Base-by-base conservation (phyloP, 1,140 invertebrate genomes). In the Zaprionus capensis region DNA sequence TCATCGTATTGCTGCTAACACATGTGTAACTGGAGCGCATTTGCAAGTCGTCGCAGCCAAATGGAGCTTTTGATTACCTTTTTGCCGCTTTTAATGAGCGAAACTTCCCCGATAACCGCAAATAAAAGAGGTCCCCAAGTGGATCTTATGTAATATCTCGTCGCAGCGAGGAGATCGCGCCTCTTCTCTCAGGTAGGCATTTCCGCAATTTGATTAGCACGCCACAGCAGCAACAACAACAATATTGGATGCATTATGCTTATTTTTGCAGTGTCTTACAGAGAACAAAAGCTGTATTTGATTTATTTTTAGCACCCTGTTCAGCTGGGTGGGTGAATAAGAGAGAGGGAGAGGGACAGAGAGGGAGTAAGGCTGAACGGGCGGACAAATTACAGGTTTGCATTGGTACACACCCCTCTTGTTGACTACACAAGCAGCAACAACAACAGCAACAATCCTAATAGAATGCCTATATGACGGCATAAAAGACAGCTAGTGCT, bases 21-120 rank as follows among this genome's bases (percentile, higher is more conserved):
- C 81, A 76, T 34, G 31, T 34, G 9, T 31, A 88, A 79, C 75
- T 81, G 84, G 84, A 88, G 84, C 84, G 84, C 84, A 88, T 90
- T 88, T 84, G 71, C 74, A 81, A 88, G 84, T 88, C 84, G 84
- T 76, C 70, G 71, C 75, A 75, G 72, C 85, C 81, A 80, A 88
- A 83, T 86, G 72, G 63, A 68, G 73, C 69, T 69, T 71, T 85
- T 73, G 56, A 83, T 84, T 80, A 72, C 77, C 61, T 38, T 15
- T 72, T 72, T 81, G 88, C 41, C 41, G n/a, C n/a, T n/a, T 46
- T 46, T 88, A 84, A 84, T 88, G 75, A 76, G 81, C 62, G 68
- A 88, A 88, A 88, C 84, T 88, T 88, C 84, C 84, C 84, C 81
- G 81, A 73, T 67, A 76, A 81, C 74, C 41, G n/a, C n/a, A 46